Evolutionary conservation across 2,113 vertebrate genomes (phyloP).

Genomic region (Chaetops frenatus): DNA sequence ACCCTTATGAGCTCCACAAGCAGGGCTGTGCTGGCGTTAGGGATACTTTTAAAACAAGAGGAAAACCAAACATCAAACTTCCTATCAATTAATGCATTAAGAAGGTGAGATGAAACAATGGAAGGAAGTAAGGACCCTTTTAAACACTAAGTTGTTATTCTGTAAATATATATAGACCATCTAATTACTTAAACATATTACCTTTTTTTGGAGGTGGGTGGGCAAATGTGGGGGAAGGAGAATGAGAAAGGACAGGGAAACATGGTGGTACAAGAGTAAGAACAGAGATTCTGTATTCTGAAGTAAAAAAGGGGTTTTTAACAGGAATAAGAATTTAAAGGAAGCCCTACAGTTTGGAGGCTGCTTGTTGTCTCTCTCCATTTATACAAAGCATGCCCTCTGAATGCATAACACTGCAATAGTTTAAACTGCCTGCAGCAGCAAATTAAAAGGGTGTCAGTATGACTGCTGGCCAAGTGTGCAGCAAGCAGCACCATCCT

Average conservation of each 20-base stretch:
- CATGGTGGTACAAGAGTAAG: not conserved
- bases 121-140: not conserved
- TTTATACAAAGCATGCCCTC: not conserved
- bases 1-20: not conserved
- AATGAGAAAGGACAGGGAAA: not conserved
- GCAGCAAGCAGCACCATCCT: not conserved
- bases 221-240: accelerated
- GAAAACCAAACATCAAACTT: not conserved
- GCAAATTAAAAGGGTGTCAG: not conserved
- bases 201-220: not conserved
- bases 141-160: not conserved
- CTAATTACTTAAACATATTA: not conserved
- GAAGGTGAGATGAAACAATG: not conserved
- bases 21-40: not conserved
- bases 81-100: not conserved
- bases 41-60: not conserved
- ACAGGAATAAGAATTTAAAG: not conserved
- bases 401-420: not conserved
- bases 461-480: not conserved
- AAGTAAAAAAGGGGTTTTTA: not conserved
- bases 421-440: not conserved
- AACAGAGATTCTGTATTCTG: not conserved
- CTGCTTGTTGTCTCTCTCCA: not conserved
- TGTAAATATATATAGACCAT: not conserved
- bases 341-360: not conserved